Conservation (phyloP, 35 echinoderm and acorn worm species). For the Nesometra sesokonis region DNA sequence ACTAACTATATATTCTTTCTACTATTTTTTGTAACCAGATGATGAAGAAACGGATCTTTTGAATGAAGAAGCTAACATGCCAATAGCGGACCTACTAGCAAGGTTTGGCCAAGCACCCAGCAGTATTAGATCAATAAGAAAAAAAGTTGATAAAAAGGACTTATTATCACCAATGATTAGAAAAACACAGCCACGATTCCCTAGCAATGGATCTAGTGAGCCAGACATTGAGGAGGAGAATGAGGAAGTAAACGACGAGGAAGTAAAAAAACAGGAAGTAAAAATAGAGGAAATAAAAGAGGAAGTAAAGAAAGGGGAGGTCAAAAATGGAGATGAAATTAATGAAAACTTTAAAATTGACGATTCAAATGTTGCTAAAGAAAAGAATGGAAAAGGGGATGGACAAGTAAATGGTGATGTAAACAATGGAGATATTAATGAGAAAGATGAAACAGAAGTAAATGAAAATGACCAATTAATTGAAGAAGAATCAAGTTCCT, state of each 20-base stretch:
- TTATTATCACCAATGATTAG: constrained; percentile 66
- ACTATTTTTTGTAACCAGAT: constrained; percentile 12
- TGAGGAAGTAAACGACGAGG: constrained; percentile 8
- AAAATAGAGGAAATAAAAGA: constrained; percentile 11
- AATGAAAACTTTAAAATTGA: background rate
- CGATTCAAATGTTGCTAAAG: background rate
- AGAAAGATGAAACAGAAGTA: constrained; percentile 37
- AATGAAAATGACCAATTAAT: constrained; percentile 41
- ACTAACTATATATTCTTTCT: background rate
- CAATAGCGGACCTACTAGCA: constrained; percentile 65
- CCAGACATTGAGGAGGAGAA: constrained; percentile 10
- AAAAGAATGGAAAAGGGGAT: constrained; percentile 24
- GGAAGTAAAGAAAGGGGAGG: constrained; percentile 2
- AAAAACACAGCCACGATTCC: constrained; percentile 74
- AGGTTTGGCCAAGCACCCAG: constrained; percentile 47
- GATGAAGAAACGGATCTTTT: constrained; percentile 52
- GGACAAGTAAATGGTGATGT: constrained; percentile 15
- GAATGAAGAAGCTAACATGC: constrained; percentile 82
- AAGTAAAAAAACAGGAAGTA: too few species aligned
- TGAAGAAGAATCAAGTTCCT: constrained; percentile 28
- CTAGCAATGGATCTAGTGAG: constrained; percentile 5
- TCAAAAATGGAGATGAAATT: background rate
- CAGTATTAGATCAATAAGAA: constrained; percentile 43
- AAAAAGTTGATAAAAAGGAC: constrained; percentile 64
- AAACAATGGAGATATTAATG: constrained; percentile 40